A percentile compares a stretch with the other conserved stretches of the same genome.
These are phyloP conservation scores for Scrobipalpa atriplicella DNA, from an alignment of 2,888 invertebrate species.

Conservation along the genomic window DNA sequence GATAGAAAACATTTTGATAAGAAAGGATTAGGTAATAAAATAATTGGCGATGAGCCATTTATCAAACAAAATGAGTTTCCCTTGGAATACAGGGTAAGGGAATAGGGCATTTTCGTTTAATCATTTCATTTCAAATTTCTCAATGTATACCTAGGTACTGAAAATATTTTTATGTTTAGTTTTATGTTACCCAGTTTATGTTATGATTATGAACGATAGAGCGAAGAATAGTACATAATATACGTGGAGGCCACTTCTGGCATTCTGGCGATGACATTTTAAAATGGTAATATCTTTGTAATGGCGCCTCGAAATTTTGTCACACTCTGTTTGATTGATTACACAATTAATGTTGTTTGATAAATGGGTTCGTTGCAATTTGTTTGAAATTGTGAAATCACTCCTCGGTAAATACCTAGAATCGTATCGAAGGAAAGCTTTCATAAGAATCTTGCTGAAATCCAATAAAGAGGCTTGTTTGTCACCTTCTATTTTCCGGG, in stretches of 20 bases:
- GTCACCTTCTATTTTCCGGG: not conserved
- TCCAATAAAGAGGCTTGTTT: not conserved
- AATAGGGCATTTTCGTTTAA: not conserved
- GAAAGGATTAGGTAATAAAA: not conserved
- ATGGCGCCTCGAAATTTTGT: no score
- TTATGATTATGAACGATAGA: no score
- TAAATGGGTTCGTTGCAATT: not conserved
- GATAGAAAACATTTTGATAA: not conserved
- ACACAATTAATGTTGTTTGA: not conserved
- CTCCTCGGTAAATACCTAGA: not conserved
- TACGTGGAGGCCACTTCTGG: no score
- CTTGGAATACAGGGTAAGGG: not conserved
- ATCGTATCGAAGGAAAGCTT: not conserved
- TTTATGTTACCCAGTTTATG: no score
- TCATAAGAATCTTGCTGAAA: not conserved
- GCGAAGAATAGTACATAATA: no score
- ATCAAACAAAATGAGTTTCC: not conserved
- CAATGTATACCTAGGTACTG: no score
- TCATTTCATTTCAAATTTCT: not conserved
- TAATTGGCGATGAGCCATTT: not conserved
- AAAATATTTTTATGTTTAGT: no score
- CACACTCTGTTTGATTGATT: not conserved
- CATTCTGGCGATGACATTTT: no score
- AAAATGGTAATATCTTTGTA: no score
- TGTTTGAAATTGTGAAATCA: not conserved